phyloP scores from a whole-genome alignment of 1,140 invertebrate species.

The Myzus persicae region DNA sequence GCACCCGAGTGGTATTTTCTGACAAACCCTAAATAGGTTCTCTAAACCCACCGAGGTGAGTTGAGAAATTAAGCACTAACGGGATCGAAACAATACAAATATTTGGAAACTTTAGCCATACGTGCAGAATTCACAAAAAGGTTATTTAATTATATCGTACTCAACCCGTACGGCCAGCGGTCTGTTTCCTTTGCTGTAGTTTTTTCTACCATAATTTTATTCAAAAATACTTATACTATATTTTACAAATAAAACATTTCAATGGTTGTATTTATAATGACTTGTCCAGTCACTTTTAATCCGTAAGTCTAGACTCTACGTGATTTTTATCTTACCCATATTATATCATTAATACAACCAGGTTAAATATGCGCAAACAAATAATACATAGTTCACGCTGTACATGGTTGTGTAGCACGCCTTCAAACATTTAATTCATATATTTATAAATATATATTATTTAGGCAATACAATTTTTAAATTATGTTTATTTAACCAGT shows the following conservation, averaged over 20 bases:
- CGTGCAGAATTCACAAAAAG: background rate
- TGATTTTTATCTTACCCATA: background rate
- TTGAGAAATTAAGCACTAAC: background rate
- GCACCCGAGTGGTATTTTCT: constrained; percentile 4
- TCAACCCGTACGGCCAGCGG: too few species aligned
- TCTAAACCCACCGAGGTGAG: background rate
- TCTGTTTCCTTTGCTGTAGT: background rate
- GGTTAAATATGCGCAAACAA: too few species aligned
- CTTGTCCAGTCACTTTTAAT: background rate
- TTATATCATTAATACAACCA: background rate
- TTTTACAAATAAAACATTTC: background rate
- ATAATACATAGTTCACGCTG: background rate
- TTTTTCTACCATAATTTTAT: background rate
- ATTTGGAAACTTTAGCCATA: constrained; percentile 21
- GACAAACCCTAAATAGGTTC: background rate
- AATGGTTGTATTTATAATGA: background rate
- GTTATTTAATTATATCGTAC: constrained; percentile 6
- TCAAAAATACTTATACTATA: too few species aligned
- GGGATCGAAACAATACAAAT: constrained; percentile 42
- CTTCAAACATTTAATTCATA: too few species aligned
- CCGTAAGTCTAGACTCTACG: background rate
- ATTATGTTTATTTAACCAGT: background rate
- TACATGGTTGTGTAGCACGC: too few species aligned
- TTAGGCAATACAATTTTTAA: background rate
- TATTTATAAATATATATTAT: background rate